A percentile compares a stretch with the other conserved stretches of the same genome.
Conservation (phyloP, 2,113 vertebrate genomes). For the Mohoua ochrocephala region DNA sequence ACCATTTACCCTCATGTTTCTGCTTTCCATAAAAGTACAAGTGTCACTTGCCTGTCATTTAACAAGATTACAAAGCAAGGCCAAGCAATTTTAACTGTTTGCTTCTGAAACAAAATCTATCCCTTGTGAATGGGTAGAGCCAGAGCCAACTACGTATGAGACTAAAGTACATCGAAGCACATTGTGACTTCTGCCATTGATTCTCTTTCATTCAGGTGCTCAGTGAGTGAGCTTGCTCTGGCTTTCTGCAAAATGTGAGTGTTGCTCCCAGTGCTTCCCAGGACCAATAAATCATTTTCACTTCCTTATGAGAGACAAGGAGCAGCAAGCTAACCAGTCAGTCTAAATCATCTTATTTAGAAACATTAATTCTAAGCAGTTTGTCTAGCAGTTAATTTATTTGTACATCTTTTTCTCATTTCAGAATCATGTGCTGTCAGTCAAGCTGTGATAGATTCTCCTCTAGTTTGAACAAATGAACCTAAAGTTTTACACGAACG, state of each 20-base stretch:
- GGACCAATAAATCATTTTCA: neutral
- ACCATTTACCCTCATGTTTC: neutral
- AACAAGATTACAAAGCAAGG: constrained; percentile 5
- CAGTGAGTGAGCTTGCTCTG: neutral
- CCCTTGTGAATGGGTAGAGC: neutral
- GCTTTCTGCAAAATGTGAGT: neutral
- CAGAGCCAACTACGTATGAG: neutral
- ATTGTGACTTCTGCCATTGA: neutral
- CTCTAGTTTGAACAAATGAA: neutral
- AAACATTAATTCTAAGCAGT: neutral
- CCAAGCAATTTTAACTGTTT: neutral
- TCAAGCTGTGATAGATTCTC: neutral
- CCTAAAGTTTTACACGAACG: neutral
- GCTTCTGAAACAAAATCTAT: constrained; percentile 7
- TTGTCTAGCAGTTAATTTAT: neutral
- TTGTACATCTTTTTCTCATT: constrained; percentile 5
- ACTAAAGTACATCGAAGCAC: neutral
- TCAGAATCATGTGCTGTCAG: neutral
- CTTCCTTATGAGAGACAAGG: neutral
- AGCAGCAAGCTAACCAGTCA: neutral
- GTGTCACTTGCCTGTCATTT: constrained; percentile 13
- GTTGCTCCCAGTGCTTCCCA: neutral
- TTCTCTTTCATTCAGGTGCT: neutral
- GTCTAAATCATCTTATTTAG: neutral
- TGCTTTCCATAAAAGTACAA: neutral